Conservation (phyloP, 2,113 vertebrate genomes). For the Protomyctophum bolini region DNA sequence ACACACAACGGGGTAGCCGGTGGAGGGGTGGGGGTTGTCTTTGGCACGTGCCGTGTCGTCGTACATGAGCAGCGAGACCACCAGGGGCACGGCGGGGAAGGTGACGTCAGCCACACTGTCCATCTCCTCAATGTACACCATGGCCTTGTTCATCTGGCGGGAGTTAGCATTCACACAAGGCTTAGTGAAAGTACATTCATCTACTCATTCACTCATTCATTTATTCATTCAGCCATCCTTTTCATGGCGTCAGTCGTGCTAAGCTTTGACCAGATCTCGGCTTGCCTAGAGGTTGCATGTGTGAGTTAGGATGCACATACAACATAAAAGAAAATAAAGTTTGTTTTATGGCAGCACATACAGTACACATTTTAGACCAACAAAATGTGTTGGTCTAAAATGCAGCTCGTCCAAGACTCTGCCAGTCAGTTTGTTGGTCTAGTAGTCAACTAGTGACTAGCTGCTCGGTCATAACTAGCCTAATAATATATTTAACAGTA, state of each 20-base stretch:
- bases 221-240: neutral
- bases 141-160: slow-evolving; percentile 81
- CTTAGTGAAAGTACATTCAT: neutral
- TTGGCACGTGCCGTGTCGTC: slow-evolving; percentile 75
- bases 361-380: no score
- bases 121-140: slow-evolving; percentile 85
- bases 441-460: no score
- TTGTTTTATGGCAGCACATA: no score
- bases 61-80: slow-evolving; percentile 81
- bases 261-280: no score
- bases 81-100: slow-evolving; percentile 81
- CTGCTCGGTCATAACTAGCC: no score
- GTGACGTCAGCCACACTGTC: slow-evolving; percentile 83
- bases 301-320: no score
- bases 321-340: no score
- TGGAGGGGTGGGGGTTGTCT: slow-evolving; percentile 72
- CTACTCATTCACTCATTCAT: neutral
- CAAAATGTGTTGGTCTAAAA: no score
- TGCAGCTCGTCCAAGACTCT: no score
- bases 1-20: slow-evolving; percentile 82
- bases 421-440: no score
- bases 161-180: neutral
- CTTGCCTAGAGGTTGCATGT: no score
- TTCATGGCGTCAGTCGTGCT: neutral
- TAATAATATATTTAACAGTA: neutral